Conservation (phyloP, 2,888 invertebrate genomes). For the Chironomus riparius region DNA sequence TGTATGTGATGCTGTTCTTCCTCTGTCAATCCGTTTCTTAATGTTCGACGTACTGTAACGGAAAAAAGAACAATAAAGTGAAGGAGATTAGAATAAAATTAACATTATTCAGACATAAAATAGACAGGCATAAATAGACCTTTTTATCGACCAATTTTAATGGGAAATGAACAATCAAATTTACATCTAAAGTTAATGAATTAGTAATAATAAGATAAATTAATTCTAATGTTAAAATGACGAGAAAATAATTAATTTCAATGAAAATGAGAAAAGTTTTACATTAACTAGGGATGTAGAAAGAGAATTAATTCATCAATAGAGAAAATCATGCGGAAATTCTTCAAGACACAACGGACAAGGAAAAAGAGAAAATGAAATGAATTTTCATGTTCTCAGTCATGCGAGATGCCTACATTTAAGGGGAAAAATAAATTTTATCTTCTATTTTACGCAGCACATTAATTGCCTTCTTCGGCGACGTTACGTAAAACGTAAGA, state of each 20-base stretch:
- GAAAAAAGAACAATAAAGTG: conserved; percentile 13
- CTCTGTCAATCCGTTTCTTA: conserved; percentile 70
- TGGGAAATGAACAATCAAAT: background rate
- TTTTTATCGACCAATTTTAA: background rate
- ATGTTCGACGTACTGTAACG: conserved; percentile 66
- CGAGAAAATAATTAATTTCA: background rate
- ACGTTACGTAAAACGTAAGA: background rate
- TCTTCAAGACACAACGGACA: no score
- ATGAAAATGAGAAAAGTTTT: background rate
- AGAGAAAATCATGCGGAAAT: background rate
- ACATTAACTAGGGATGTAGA: background rate
- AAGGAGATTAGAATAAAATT: background rate
- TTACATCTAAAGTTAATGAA: conserved; percentile 9
- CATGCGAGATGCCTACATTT: background rate
- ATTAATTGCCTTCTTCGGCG: background rate
- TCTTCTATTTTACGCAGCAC: no score
- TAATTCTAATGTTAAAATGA: background rate
- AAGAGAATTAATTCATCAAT: background rate
- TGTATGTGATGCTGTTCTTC: conserved; percentile 72
- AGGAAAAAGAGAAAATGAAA: background rate
- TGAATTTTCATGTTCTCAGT: background rate
- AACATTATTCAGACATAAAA: background rate
- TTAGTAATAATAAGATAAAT: conserved; percentile 25
- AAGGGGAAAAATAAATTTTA: background rate
- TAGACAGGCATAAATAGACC: background rate